Conservation (phyloP, 30 jellyfish, hydroid and myxozoan species). For the Rhopilema esculentum region DNA sequence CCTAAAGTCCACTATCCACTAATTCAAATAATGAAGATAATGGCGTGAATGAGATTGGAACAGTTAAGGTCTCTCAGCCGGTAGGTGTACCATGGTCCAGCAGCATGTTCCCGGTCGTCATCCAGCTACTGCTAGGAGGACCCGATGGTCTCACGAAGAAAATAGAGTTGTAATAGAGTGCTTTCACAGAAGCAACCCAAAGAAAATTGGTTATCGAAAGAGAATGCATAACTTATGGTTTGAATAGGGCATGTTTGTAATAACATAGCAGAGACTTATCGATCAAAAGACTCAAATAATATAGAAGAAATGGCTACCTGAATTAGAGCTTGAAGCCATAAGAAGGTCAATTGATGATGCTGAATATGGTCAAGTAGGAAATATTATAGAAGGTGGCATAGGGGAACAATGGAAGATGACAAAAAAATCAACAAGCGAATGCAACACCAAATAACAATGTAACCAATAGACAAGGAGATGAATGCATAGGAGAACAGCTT, state of each 20-base stretch:
- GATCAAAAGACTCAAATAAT: conserved; percentile 16
- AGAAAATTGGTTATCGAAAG: conserved; percentile 8
- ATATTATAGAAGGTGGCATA: not conserved
- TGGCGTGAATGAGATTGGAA: conserved; percentile 15
- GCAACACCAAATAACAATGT: not conserved
- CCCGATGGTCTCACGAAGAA: conserved; percentile 12
- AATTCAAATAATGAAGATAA: not conserved
- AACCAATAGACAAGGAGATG: conserved; percentile 4
- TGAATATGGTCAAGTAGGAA: conserved; percentile 3
- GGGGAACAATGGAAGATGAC: conserved; percentile 3
- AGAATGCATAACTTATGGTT: too few species aligned
- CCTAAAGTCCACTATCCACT: conserved; percentile 46
- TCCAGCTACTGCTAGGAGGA: conserved; percentile 19
- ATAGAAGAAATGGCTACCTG: conserved; percentile 2
- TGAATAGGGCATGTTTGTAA: too few species aligned
- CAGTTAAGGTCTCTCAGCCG: too few species aligned
- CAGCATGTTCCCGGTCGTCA: conserved; percentile 10
- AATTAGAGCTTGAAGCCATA: not conserved
- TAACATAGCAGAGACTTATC: not conserved
- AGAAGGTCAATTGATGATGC: too few species aligned
- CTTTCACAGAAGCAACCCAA: conserved; percentile 18
- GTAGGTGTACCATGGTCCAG: conserved; percentile 20
- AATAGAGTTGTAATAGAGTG: conserved; percentile 2
- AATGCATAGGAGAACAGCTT: conserved; percentile 3
- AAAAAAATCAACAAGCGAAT: not conserved